Evolutionary conservation across 2,113 vertebrate species (phyloP).

Genomic region (Engraulis encrasicolus): DNA sequence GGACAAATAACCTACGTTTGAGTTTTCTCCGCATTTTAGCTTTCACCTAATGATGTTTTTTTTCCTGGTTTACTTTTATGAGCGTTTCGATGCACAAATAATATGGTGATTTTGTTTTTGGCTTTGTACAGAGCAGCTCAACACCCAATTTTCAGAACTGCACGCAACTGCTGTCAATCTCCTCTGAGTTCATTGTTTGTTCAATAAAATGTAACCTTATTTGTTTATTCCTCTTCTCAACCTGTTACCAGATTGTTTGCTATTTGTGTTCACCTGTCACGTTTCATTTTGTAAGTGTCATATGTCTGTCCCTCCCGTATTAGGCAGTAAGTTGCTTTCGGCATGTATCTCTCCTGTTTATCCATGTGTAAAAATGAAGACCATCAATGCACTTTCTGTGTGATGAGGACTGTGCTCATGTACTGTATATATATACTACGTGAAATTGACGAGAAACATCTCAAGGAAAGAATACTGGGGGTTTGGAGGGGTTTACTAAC

Average conservation of each 20-base stretch:
- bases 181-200: conserved; percentile 72
- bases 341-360: conserved; percentile 76
- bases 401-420: conserved; percentile 67
- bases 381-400: conserved; percentile 76
- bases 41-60: not conserved
- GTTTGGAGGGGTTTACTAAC: conserved; percentile 26
- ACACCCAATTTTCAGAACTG: conserved; percentile 64
- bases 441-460: conserved; percentile 42
- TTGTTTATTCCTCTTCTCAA: conserved; percentile 18
- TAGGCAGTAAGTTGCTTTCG: conserved; percentile 71
- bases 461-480: conserved; percentile 36
- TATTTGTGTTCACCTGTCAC: conserved; percentile 58
- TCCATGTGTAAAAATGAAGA: conserved; percentile 67
- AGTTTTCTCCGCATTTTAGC: not conserved
- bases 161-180: conserved; percentile 82
- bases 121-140: conserved; percentile 61
- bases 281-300: conserved; percentile 68
- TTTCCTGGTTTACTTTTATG: not conserved
- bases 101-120: conserved; percentile 73
- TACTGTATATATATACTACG: no score
- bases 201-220: conserved; percentile 66
- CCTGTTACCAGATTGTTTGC: conserved; percentile 29
- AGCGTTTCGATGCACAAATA: conserved; percentile 71
- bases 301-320: conserved; percentile 70
- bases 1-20: not conserved